Conservation (phyloP, 2,888 invertebrate genomes). For the Aelia acuminata region DNA sequence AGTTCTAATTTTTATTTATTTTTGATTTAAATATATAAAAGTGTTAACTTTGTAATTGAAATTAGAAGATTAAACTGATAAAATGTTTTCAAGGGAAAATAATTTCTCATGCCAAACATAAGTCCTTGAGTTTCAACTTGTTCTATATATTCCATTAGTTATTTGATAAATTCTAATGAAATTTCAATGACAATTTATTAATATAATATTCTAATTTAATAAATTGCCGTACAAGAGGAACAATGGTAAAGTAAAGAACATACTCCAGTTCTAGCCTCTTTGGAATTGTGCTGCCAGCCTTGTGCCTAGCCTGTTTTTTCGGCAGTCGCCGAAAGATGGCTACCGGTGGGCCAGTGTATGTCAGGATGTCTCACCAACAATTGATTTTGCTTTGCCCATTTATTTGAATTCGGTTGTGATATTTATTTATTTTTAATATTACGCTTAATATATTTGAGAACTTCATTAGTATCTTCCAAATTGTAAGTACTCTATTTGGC, state of each 20-base stretch:
- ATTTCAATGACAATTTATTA: not conserved
- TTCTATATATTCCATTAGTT: not conserved
- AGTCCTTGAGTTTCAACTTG: not conserved
- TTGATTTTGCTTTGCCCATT: slow-evolving; percentile 56
- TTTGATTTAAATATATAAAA: not conserved
- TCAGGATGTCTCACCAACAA: slow-evolving; percentile 54
- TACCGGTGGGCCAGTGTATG: slow-evolving; percentile 59
- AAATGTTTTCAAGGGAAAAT: not conserved
- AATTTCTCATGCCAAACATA: not conserved
- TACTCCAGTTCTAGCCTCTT: slow-evolving; percentile 39
- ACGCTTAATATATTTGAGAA: slow-evolving; percentile 54
- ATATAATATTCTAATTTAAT: not conserved
- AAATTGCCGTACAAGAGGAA: too few species aligned
- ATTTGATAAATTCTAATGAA: not conserved
- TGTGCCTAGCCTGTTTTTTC: slow-evolving; percentile 60
- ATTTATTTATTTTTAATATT: slow-evolving; percentile 41
- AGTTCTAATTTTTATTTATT: not conserved
- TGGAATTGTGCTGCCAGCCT: slow-evolving; percentile 49
- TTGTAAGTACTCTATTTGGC: slow-evolving; percentile 55
- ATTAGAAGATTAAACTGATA: not conserved
- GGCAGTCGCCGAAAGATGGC: slow-evolving; percentile 61
- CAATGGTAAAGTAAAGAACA: too few species aligned
- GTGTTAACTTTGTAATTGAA: not conserved
- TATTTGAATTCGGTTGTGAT: slow-evolving; percentile 59
- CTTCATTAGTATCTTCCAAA: slow-evolving; percentile 55